phyloP scores from a whole-genome alignment of 2,888 invertebrate genomes.

The Leptinotarsa rubiginosa region DNA sequence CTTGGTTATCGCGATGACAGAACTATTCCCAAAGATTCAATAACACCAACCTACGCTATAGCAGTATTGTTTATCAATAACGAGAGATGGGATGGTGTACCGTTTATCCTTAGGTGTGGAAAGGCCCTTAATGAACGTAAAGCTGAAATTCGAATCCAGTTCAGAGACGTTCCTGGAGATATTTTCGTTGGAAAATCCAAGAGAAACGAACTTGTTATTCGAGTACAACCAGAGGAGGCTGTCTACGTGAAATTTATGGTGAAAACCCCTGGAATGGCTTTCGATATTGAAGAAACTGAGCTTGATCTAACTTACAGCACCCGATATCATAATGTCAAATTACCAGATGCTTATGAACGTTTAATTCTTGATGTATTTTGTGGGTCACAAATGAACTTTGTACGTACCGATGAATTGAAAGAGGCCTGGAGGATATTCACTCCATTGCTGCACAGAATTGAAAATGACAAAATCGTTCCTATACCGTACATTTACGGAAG shows the following conservation, averaged over 20 bases:
- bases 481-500: conserved; percentile 90
- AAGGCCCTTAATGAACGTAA: conserved; percentile 99
- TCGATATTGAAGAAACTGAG: conserved; percentile 98
- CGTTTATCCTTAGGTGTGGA: conserved; percentile 96
- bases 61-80: conserved; percentile 91
- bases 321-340: conserved; percentile 83
- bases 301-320: conserved; percentile 94
- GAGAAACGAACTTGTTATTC: conserved; percentile 96
- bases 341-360: conserved; percentile 98
- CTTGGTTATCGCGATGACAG: conserved; percentile 93
- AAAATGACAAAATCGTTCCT: conserved; percentile 80
- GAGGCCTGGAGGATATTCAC: conserved; percentile 99
- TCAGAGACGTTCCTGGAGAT: conserved; percentile 96
- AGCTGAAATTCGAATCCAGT: conserved; percentile 97
- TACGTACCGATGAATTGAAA: conserved; percentile 93
- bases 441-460: conserved; percentile 88
- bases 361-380: conserved; percentile 97
- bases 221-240: conserved; percentile 99
- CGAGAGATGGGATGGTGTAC: conserved; percentile 99
- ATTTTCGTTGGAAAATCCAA: conserved; percentile 92
- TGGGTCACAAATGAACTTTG: conserved; percentile 99
- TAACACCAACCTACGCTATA: conserved; percentile 94
- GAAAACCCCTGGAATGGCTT: conserved; percentile 97
- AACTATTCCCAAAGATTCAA: conserved; percentile 89
- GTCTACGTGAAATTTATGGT: conserved; percentile 99